A percentile compares a stretch with the other conserved stretches of the same genome.
Evolutionary conservation across 2,797 vertebrate species (phyloP).

Genomic region (Emys orbicularis): DNA sequence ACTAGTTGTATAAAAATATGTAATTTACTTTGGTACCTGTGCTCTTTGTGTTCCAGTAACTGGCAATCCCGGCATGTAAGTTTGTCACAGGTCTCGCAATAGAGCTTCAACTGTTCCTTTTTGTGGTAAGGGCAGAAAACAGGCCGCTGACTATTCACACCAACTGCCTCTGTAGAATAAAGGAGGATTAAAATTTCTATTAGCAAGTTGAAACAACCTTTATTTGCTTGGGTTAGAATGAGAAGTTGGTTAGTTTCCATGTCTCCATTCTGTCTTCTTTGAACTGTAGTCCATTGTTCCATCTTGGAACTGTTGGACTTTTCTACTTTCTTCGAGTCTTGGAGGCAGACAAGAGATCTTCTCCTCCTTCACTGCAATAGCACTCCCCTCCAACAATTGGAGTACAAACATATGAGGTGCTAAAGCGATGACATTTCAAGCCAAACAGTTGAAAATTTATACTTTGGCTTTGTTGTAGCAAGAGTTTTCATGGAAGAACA

Average conservation of each 20-base stretch:
- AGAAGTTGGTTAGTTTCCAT: not conserved
- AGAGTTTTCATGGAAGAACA: not conserved
- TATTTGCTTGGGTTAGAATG: not conserved
- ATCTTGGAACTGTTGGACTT: not conserved
- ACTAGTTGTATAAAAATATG: not conserved
- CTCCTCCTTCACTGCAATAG: not conserved
- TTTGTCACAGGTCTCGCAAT: slow-evolving; percentile 98
- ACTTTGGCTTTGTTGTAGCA: not conserved
- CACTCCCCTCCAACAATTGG: not conserved
- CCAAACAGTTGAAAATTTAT: not conserved
- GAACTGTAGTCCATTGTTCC: not conserved
- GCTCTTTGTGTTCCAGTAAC: slow-evolving; percentile 97
- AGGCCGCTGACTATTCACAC: slow-evolving; percentile 91
- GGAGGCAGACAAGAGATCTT: not conserved
- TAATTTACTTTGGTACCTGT: slow-evolving; percentile 86
- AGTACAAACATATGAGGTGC: not conserved
- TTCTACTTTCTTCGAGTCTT: not conserved
- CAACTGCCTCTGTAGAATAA: slow-evolving; percentile 88
- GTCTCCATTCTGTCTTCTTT: not conserved
- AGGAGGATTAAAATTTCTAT: not conserved
- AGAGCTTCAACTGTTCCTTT: slow-evolving; percentile 97
- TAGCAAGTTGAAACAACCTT: not conserved
- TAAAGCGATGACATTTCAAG: not conserved
- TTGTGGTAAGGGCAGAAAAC: slow-evolving; percentile 98
- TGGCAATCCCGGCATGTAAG: slow-evolving; percentile 98